Conservation (phyloP, 2,797 vertebrate genomes). For the Gephyroberyx darwinii region DNA sequence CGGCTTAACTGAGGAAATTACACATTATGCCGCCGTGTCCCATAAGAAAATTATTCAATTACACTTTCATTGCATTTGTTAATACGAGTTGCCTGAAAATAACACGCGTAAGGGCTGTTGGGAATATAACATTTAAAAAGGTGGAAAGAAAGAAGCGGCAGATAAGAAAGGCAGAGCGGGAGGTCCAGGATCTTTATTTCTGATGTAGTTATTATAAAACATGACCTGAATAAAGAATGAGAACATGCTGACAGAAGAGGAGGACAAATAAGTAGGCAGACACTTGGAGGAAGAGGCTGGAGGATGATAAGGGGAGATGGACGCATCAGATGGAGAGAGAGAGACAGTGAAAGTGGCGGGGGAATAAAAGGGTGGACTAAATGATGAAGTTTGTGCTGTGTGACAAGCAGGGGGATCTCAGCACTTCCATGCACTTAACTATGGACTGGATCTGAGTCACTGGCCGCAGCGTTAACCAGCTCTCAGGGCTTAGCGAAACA, state of each 20-base stretch:
- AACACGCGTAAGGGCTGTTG: constrained; percentile 48
- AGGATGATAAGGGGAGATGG: constrained; percentile 50
- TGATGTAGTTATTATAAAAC: constrained; percentile 33
- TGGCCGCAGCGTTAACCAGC: constrained; percentile 19
- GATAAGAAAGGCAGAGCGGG: constrained; percentile 24
- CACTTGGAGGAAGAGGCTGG: constrained; percentile 8
- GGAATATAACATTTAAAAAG: constrained; percentile 41
- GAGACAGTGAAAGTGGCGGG: constrained; percentile 15
- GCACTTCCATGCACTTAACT: constrained; percentile 33
- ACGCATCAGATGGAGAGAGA: constrained; percentile 41
- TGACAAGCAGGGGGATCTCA: constrained; percentile 36
- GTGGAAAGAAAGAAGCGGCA: constrained; percentile 14
- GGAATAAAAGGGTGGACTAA: constrained; percentile 17
- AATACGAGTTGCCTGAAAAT: constrained; percentile 56
- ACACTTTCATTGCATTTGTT: constrained; percentile 75
- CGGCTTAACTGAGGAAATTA: constrained; percentile 71
- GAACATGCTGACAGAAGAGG: constrained; percentile 19
- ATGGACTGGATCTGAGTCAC: constrained; percentile 23
- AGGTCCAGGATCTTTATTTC: constrained; percentile 53
- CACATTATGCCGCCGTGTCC: constrained; percentile 73
- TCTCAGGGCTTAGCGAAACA: constrained; percentile 21
- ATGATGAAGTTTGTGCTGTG: constrained; percentile 50
- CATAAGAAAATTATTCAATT: constrained; percentile 81
- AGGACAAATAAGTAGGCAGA: constrained; percentile 39
- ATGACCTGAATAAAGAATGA: constrained; percentile 1